Base-by-base conservation (phyloP, 2,888 invertebrate genomes). In the Resseliella maxima region DNA sequence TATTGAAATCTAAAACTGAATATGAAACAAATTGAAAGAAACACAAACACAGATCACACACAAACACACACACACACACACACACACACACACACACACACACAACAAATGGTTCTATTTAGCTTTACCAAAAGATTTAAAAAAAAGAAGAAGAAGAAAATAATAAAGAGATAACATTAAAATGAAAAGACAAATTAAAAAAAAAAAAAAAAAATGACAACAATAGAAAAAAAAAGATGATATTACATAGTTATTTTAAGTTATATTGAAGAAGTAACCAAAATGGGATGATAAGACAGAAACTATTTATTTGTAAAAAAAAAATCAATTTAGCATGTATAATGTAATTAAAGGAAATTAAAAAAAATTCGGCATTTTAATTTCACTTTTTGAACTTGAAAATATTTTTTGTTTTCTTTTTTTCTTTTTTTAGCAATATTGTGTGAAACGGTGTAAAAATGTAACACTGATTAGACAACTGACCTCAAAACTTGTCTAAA, bases 301-400 rank as follows among this genome's bases (percentile, higher is more conserved):
- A 83, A 83, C 24, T 83, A 83, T 83, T 83, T 83, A 83, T 83
- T 83, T 83, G 83, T 83, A 83, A 83, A 83, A 83, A 31, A 81
- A 83, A 38, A 72, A 72, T n/a, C 31, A 72, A 59, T 24, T 72
- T 72, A 72, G 72, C 72, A 72, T 72, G 59, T 59, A 24, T 59
- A 59, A n/a, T n/a, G n/a, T n/a, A 27, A 72, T 72, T 2, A 72
- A 72, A 1, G 15, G 31, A 72, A n/a, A 72, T 59, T 59, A 24
- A 72, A 27, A 31, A 72, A 72, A 31, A 35, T 72, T 12, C 72
- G n/a, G 27, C 15, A 12, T 72, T 72, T 72, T 27, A 1, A 3
- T 72, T 15, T 31, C 31, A 5, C 18, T 31, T 15, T 59, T 24
- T 24, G n/a, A n/a, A n/a, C 50, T 12, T 50, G 2, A 18, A 50